These are phyloP conservation scores for Eristalinus aeneus DNA, from an alignment of 2,888 invertebrate genomes.

Conservation along the genomic window DNA sequence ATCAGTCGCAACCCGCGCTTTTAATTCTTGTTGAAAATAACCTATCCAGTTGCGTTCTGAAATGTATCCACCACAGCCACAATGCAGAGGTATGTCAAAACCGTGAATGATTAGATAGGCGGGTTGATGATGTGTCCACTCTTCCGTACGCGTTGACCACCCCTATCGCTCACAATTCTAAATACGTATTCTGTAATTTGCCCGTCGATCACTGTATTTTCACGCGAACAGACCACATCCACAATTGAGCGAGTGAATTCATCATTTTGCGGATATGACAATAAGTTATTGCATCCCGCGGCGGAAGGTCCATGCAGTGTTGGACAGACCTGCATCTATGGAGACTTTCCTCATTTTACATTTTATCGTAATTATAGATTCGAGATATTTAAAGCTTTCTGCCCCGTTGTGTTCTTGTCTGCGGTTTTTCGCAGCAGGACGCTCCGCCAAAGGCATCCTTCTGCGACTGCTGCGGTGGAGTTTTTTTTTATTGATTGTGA, in stretches of 20 bases:
- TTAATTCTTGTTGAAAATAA: slow-evolving; percentile 1
- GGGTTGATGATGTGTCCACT: not conserved
- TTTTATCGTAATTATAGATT: not conserved
- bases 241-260: not conserved
- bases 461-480: not conserved
- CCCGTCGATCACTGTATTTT: not conserved
- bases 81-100: not conserved
- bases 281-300: not conserved
- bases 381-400: not conserved
- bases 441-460: not conserved
- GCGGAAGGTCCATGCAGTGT: not conserved
- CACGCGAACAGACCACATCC: not conserved
- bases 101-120: not conserved
- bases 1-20: not conserved
- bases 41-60: not conserved
- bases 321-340: not conserved
- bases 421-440: not conserved
- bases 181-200: not conserved
- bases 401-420: not conserved
- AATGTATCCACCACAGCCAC: slow-evolving; percentile 1
- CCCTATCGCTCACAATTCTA: not conserved
- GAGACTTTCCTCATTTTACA: not conserved
- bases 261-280: not conserved
- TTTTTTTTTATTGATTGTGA: not conserved
- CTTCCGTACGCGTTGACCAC: not conserved